These are phyloP conservation scores for Nothocercus julius DNA, from an alignment of 2,113 vertebrate genomes.

Conservation along the genomic window DNA sequence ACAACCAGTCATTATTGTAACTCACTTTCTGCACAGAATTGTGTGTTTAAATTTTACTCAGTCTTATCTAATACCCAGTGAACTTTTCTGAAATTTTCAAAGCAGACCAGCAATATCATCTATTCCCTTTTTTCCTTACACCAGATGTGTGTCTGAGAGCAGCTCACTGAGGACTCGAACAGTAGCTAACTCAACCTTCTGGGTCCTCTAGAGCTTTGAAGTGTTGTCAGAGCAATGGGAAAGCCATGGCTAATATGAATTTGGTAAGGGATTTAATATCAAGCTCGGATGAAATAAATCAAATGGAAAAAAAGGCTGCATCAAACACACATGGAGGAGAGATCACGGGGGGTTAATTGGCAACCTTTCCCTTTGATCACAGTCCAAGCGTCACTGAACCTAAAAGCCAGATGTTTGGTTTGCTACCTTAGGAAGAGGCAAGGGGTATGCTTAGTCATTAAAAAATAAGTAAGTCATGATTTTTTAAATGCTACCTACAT, in stretches of 20 bases:
- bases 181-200: conserved; percentile 48
- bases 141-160: background rate
- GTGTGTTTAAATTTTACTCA: background rate
- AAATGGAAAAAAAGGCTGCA: conserved; percentile 48
- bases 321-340: conserved; percentile 19
- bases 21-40: background rate
- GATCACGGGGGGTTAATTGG: conserved; percentile 51
- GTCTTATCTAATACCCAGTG: background rate
- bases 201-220: conserved; percentile 39
- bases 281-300: conserved; percentile 40
- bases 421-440: conserved; percentile 15
- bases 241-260: conserved; percentile 35
- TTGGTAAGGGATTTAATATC: conserved; percentile 50
- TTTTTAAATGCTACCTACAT: conserved; percentile 36
- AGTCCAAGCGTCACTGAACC: conserved; percentile 13
- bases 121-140: conserved; percentile 42
- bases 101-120: background rate
- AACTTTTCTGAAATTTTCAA: conserved; percentile 1
- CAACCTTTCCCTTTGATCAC: conserved; percentile 55
- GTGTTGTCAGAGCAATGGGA: conserved; percentile 21
- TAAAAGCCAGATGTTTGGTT: conserved; percentile 55
- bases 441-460: background rate
- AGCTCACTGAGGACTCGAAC: background rate
- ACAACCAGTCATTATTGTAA: background rate
- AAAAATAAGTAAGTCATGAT: conserved; percentile 5